phyloP scores from a whole-genome alignment of 2,113 vertebrate genomes.

The Cacatua alba region DNA sequence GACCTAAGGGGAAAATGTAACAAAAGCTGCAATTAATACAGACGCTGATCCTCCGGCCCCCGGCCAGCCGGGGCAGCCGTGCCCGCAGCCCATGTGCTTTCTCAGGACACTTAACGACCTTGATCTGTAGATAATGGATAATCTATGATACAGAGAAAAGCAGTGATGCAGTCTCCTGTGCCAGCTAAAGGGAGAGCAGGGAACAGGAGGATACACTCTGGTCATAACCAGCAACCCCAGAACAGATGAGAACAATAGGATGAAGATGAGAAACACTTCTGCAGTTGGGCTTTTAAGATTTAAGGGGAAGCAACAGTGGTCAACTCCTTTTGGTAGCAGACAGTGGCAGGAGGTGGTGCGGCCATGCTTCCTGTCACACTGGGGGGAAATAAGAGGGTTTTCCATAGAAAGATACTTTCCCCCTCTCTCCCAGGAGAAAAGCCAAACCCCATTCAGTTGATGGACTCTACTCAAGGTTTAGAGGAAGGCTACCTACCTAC shows the following conservation, averaged over 20 bases:
- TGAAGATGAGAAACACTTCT: background rate
- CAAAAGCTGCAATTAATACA: slow-evolving; percentile 25
- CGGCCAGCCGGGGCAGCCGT: background rate
- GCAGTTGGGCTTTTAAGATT: background rate
- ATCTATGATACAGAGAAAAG: background rate
- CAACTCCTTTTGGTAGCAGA: background rate
- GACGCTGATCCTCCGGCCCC: background rate
- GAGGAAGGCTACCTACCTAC: background rate
- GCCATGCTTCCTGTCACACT: fast-evolving
- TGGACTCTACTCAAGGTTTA: background rate
- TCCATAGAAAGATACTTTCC: background rate
- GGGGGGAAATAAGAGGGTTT: background rate
- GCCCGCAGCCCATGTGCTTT: background rate
- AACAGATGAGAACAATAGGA: background rate
- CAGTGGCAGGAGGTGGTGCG: background rate
- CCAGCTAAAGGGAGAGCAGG: background rate
- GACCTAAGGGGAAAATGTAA: background rate
- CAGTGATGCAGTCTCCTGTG: background rate
- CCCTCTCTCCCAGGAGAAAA: background rate
- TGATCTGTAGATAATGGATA: background rate
- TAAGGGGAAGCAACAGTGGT: background rate
- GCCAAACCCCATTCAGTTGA: fast-evolving
- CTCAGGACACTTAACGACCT: background rate
- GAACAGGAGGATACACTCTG: background rate
- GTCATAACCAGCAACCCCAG: background rate